Conservation (phyloP, 2,113 vertebrate species). For the Meleagris gallopavo region DNA sequence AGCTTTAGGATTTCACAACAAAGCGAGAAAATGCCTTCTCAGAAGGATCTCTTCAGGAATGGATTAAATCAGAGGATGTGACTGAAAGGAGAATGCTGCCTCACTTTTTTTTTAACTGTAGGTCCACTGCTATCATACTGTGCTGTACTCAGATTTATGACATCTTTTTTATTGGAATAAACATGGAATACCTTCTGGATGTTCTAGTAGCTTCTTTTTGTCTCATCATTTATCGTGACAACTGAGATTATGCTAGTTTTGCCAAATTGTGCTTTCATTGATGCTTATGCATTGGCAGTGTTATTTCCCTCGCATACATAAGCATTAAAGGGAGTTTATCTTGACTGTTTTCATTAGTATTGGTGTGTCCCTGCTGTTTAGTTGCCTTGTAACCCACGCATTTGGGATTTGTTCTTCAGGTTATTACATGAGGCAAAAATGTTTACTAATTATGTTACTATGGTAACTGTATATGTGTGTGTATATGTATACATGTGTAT, state of each 20-base stretch:
- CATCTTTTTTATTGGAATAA: neutral
- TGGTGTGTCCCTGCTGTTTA: neutral
- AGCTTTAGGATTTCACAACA: neutral
- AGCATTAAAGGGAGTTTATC: neutral
- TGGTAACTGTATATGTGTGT: neutral
- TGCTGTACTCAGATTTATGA: neutral
- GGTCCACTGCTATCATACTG: neutral
- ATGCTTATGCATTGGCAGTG: rapidly evolving
- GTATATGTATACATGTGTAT: neutral
- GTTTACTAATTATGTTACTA: neutral
- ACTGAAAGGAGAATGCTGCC: neutral
- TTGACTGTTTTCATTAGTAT: neutral
- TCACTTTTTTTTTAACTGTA: neutral
- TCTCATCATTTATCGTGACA: rapidly evolving
- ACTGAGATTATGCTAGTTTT: neutral
- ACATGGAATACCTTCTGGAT: neutral
- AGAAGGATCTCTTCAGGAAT: neutral
- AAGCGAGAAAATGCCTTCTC: neutral
- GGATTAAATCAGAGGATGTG: neutral
- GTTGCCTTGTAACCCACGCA: neutral
- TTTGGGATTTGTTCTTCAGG: neutral
- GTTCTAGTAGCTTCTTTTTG: neutral
- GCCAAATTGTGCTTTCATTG: neutral
- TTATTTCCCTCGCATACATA: neutral
- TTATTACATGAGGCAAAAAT: neutral